phyloP scores from a whole-genome alignment of 2,797 vertebrate species.

The Kryptopterus vitreolus region DNA sequence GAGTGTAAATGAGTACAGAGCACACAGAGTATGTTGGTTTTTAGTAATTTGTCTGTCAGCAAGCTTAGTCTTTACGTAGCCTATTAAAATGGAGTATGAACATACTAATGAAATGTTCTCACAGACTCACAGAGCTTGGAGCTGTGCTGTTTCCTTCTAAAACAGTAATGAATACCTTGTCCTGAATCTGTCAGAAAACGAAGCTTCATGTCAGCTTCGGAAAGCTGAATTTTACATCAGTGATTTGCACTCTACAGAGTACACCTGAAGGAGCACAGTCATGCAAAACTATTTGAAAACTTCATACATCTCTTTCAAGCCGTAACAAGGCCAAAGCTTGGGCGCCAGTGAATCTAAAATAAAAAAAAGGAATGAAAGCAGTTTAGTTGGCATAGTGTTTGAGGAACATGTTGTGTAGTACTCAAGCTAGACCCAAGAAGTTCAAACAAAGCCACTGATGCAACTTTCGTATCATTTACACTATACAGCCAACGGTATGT shows the following conservation, averaged over 20 bases:
- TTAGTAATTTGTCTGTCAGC: not conserved
- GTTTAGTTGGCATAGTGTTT: not conserved
- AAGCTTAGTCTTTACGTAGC: not conserved
- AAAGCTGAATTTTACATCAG: constrained; percentile 36
- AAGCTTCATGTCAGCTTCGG: constrained; percentile 45
- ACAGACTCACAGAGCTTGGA: not conserved
- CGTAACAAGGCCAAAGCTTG: not conserved
- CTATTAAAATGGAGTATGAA: not conserved
- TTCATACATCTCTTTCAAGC: not conserved
- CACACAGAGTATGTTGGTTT: not conserved
- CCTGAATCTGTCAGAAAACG: constrained; percentile 61
- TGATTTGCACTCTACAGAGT: not conserved
- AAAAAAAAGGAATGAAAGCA: not conserved
- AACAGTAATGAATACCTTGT: constrained; percentile 40
- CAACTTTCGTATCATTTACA: not conserved
- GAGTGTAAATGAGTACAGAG: not conserved
- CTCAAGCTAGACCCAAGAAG: not conserved
- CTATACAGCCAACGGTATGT: not conserved
- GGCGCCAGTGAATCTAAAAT: not conserved
- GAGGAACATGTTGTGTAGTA: not conserved
- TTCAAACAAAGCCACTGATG: not conserved
- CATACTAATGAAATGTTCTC: not conserved
- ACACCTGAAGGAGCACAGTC: not conserved
- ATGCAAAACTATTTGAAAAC: constrained; percentile 1
- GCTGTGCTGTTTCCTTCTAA: not conserved